Conservation (phyloP, 2,797 vertebrate genomes). For the Sternarchorhynchus goeldii region DNA sequence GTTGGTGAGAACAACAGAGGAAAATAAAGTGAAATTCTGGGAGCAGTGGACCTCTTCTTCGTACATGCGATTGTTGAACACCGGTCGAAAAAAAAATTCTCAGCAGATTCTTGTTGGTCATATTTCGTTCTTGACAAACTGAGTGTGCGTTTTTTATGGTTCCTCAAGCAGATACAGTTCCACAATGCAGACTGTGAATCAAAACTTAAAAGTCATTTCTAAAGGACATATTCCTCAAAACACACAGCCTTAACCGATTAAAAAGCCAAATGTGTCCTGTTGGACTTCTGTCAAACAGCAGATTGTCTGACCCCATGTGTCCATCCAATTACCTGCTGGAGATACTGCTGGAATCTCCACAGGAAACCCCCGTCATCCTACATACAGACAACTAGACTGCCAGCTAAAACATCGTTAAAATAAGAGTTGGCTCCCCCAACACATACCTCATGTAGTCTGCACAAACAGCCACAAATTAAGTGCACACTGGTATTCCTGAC, state of each 20-base stretch:
- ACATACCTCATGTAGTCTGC: constrained; percentile 11
- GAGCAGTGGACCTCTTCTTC: not conserved
- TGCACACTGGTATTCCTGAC: constrained; percentile 8
- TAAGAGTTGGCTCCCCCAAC: not conserved
- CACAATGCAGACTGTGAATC: not conserved
- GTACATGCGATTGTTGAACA: not conserved
- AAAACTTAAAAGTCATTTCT: not conserved
- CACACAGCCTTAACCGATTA: not conserved
- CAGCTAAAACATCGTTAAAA: constrained; percentile 16
- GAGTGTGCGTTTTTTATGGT: not conserved
- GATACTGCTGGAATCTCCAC: not conserved
- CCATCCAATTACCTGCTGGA: no score
- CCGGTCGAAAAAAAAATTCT: not conserved
- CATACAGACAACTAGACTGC: not conserved
- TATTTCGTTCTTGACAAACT: not conserved
- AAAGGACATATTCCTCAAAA: not conserved
- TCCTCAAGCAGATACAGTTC: no score
- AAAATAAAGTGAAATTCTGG: not conserved
- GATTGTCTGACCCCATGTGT: no score
- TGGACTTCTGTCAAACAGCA: constrained; percentile 5
- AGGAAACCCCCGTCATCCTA: not conserved
- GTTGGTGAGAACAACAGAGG: not conserved
- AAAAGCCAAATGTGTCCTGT: not conserved
- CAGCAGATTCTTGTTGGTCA: not conserved
- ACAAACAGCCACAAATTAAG: constrained; percentile 26